Evolutionary conservation across 1,140 invertebrate genomes (phyloP).

Genomic region (Mesaphorura yosii): DNA sequence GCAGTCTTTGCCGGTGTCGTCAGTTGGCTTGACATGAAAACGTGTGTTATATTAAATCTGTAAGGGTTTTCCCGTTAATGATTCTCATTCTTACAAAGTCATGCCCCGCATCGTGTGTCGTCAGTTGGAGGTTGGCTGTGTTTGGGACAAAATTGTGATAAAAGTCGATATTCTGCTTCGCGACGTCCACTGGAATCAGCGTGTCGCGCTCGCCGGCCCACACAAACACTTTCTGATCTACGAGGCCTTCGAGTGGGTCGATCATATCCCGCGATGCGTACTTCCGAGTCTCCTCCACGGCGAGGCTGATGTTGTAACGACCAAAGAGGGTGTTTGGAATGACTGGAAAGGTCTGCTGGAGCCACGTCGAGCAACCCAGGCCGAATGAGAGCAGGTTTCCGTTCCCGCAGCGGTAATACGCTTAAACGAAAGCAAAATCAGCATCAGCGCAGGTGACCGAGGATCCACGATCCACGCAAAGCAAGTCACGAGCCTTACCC

Average conservation of each 20-base stretch:
- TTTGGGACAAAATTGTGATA: too few relatives aligned
- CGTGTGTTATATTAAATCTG: too few relatives aligned
- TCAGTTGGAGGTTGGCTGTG: too few relatives aligned
- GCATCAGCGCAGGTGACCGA: not conserved
- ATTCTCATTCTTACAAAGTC: too few relatives aligned
- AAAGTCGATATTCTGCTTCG: too few relatives aligned
- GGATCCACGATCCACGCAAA: not conserved
- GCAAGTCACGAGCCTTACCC: too few relatives aligned
- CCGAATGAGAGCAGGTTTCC: constrained; percentile 13
- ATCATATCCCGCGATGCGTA: constrained; percentile 16
- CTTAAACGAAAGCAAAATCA: constrained; percentile 1
- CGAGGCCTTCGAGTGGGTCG: constrained; percentile 11
- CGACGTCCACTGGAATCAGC: too few relatives aligned
- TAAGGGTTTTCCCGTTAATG: too few relatives aligned
- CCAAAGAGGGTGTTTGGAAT: too few relatives aligned
- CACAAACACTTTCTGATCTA: constrained; percentile 18
- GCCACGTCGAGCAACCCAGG: constrained; percentile 9
- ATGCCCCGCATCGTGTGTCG: too few relatives aligned
- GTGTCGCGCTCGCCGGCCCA: constrained; percentile 12
- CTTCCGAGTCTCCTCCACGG: constrained; percentile 11
- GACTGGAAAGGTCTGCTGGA: not conserved
- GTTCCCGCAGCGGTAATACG: constrained; percentile 21
- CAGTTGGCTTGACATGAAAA: too few relatives aligned
- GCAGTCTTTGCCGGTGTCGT: too few relatives aligned
- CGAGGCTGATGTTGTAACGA: constrained; percentile 11